Evolutionary conservation across 1,140 invertebrate genomes (phyloP).

Genomic region (Temnothorax longispinosus): DNA sequence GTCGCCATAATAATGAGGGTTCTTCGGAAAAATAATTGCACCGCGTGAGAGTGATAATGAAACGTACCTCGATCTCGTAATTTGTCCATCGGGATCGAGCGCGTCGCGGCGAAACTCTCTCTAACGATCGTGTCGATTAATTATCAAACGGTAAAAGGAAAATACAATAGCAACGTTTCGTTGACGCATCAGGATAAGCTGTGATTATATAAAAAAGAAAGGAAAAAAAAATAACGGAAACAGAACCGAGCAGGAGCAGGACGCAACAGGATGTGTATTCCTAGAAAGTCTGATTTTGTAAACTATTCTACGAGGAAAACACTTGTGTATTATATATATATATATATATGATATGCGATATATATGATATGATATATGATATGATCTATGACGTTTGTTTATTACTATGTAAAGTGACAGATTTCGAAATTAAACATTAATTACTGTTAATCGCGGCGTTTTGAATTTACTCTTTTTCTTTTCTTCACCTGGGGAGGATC

Average conservation of each 20-base stretch:
- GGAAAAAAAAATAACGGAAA: conserved; percentile 7
- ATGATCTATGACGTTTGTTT: conserved; percentile 84
- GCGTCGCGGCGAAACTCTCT: conserved; percentile 17
- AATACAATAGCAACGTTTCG: conserved; percentile 50
- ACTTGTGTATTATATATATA: conserved; percentile 83
- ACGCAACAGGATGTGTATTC: conserved; percentile 66
- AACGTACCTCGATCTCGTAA: neutral
- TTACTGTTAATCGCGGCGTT: conserved; percentile 80
- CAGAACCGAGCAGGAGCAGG: conserved; percentile 45
- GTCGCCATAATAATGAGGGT: conserved; percentile 1
- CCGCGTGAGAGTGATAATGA: conserved; percentile 13
- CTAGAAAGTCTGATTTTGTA: conserved; percentile 86
- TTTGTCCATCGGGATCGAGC: conserved; percentile 8
- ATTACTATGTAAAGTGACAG: conserved; percentile 84
- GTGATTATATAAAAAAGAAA: conserved; percentile 78
- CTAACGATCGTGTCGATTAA: conserved; percentile 32
- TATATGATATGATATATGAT: conserved; percentile 68
- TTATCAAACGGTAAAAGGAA: neutral
- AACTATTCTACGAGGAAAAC: conserved; percentile 80
- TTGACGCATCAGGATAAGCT: conserved; percentile 65
- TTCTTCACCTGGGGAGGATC: neutral
- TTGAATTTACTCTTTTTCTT: conserved; percentile 47
- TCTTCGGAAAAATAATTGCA: neutral
- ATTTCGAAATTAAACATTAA: conserved; percentile 86
- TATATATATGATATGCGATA: conserved; percentile 51